Conservation (phyloP, 2,797 vertebrate species). For the Todus mexicanus region DNA sequence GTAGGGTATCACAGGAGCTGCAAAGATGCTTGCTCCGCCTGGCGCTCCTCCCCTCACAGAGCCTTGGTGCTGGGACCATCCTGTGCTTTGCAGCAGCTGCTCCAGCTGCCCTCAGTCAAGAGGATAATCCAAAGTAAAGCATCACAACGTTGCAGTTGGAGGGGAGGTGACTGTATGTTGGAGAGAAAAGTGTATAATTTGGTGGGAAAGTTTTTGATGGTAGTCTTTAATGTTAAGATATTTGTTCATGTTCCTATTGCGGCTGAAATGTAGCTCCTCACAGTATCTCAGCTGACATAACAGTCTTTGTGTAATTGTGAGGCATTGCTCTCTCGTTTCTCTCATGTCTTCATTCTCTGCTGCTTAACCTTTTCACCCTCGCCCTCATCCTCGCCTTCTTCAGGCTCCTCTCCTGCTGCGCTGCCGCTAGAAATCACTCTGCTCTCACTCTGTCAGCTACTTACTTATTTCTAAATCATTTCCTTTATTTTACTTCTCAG, state of each 20-base stretch:
- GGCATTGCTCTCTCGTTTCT: conserved; percentile 12
- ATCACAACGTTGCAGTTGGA: background rate
- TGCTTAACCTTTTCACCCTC: conserved; percentile 60
- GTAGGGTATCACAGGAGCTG: background rate
- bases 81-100: background rate
- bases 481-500: conserved; percentile 39
- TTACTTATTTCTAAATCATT: conserved; percentile 53
- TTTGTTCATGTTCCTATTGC: background rate
- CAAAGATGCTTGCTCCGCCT: background rate
- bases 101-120: background rate
- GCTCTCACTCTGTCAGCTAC: conserved; percentile 54
- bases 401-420: background rate
- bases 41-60: background rate
- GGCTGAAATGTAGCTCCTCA: background rate
- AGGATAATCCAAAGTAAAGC: background rate
- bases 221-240: background rate
- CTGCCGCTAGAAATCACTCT: conserved; percentile 44
- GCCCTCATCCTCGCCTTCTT: conserved; percentile 39
- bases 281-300: conserved; percentile 55
- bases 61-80: background rate
- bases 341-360: conserved; percentile 56
- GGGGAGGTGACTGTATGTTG: background rate
- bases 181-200: background rate
- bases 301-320: conserved; percentile 7
- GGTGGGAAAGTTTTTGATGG: background rate